These are phyloP conservation scores for Prolemur simus DNA, from an alignment of 2,113 vertebrate genomes.

Conservation along the genomic window DNA sequence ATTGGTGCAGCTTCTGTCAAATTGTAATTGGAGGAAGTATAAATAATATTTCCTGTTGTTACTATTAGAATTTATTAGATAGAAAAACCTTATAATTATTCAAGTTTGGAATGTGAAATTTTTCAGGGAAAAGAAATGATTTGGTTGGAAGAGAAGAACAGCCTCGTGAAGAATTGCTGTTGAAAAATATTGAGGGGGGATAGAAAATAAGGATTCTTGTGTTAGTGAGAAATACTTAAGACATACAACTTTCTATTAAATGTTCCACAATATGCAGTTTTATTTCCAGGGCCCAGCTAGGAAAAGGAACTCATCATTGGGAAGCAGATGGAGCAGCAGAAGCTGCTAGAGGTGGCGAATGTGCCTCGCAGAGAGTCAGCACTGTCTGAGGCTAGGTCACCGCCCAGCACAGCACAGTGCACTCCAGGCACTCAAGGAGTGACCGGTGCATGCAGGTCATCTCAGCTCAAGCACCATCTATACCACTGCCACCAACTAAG, in stretches of 20 bases:
- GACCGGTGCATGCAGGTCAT: neutral
- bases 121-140: neutral
- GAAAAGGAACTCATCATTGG: neutral
- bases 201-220: neutral
- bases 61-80: neutral
- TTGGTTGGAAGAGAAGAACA: neutral
- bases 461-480: neutral
- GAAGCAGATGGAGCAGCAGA: neutral
- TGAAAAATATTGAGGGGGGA: neutral
- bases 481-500: neutral
- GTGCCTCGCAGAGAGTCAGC: neutral
- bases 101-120: neutral
- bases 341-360: neutral
- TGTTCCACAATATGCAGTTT: neutral
- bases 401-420: neutral
- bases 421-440: neutral
- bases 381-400: neutral
- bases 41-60: neutral
- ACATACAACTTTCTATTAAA: neutral
- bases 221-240: neutral
- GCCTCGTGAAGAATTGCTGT: neutral
- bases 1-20: neutral
- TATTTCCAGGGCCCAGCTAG: neutral
- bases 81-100: neutral
- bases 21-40: neutral